These are phyloP conservation scores for Ophioderma brevispina DNA, from an alignment of 35 echinoderm and acorn worm species.

Conservation along the genomic window DNA sequence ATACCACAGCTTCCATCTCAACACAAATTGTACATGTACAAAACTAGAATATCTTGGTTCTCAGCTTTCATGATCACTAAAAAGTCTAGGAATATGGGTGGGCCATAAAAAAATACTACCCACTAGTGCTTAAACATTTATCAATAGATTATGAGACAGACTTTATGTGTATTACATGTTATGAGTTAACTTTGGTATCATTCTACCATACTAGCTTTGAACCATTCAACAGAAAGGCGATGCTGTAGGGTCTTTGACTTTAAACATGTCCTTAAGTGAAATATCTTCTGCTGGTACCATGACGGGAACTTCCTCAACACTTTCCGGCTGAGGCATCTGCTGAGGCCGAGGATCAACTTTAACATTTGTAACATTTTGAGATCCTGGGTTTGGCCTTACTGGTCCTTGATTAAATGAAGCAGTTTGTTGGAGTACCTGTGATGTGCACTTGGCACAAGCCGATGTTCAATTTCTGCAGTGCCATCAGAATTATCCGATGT, in stretches of 20 bases:
- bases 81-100: no score
- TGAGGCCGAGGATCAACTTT: slow-evolving; percentile 15
- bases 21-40: no score
- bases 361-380: background rate
- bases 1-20: no score
- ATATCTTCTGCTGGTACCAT: slow-evolving; percentile 40
- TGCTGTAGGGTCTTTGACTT: slow-evolving; percentile 80
- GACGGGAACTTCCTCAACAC: slow-evolving; percentile 1
- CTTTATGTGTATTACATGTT: no score
- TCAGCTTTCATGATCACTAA: no score
- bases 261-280: slow-evolving; percentile 89
- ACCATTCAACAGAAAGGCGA: slow-evolving; percentile 83
- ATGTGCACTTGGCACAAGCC: slow-evolving; percentile 69
- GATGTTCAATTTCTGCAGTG: slow-evolving; percentile 44
- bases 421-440: slow-evolving; percentile 42
- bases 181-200: no score
- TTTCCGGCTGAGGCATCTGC: slow-evolving; percentile 8
- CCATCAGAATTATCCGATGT: background rate
- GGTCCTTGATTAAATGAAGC: slow-evolving; percentile 41
- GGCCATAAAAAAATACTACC: no score
- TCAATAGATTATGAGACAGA: no score
- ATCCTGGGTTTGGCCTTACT: slow-evolving; percentile 15
- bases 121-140: no score
- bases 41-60: no score
- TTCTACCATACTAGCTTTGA: no score